Evolutionary conservation across 2,113 vertebrate species (phyloP).

Genomic region (Butastur rufipennis): DNA sequence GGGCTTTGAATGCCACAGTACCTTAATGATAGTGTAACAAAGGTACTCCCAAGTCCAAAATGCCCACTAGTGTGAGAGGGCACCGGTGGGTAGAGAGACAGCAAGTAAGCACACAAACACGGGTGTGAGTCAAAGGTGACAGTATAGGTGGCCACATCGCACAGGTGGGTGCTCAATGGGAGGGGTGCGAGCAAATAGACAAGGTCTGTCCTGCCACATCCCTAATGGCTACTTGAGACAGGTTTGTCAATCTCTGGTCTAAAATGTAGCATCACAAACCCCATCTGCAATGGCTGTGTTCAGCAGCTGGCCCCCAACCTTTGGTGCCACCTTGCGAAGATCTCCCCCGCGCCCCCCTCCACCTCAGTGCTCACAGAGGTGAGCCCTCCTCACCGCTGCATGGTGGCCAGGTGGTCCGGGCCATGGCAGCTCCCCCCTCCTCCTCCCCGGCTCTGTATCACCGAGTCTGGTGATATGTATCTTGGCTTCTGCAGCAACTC

Average conservation of each 20-base stretch:
- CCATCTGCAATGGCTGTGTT: not conserved
- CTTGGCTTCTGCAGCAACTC: not conserved
- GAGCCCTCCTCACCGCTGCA: not conserved
- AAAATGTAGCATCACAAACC: not conserved
- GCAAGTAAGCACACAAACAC: not conserved
- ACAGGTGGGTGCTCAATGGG: not conserved
- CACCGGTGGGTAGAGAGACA: not conserved
- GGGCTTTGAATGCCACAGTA: not conserved
- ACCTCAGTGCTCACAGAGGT: not conserved
- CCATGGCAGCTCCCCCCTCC: rapidly evolving
- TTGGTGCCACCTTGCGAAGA: not conserved
- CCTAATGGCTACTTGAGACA: not conserved
- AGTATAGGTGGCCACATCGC: not conserved
- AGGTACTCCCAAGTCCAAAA: not conserved
- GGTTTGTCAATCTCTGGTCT: not conserved
- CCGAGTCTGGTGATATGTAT: rapidly evolving
- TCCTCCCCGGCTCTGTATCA: not conserved
- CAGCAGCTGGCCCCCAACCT: not conserved
- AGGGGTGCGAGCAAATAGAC: not conserved
- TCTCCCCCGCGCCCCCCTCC: not conserved
- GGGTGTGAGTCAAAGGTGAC: not conserved
- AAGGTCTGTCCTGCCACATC: not conserved
- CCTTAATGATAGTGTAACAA: not conserved
- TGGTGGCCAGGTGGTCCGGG: too few relatives aligned
- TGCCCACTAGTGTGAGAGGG: not conserved